Evolutionary conservation across 2,888 invertebrate genomes (phyloP).

Genomic region (Rhabditoides inermis): DNA sequence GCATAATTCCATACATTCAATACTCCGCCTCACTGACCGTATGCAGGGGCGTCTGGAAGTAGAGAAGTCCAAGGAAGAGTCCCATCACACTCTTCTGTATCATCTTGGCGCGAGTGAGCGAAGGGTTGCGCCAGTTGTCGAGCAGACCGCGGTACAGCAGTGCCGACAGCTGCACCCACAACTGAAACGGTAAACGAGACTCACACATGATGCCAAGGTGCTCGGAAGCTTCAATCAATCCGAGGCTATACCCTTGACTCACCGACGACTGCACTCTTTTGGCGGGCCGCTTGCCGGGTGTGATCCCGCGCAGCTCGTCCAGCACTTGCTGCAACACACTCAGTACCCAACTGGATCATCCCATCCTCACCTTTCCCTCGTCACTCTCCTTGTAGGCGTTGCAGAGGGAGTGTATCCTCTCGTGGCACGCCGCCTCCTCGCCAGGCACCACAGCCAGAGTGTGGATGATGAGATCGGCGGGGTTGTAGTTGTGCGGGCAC

Average conservation of each 20-base stretch:
- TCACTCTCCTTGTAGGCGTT: slow-evolving; percentile 46
- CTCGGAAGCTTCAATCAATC: too few species aligned
- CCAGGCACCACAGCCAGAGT: slow-evolving; percentile 77
- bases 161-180: slow-evolving; percentile 8
- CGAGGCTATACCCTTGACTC: too few species aligned
- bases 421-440: slow-evolving; percentile 61
- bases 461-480: slow-evolving; percentile 86
- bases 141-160: slow-evolving; percentile 32
- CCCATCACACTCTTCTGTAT: slow-evolving; percentile 50
- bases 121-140: slow-evolving; percentile 47
- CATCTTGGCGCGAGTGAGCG: slow-evolving; percentile 43
- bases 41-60: slow-evolving; percentile 60
- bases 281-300: too few species aligned
- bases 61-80: slow-evolving; percentile 74
- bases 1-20: neutral
- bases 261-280: too few species aligned
- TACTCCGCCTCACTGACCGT: slow-evolving; percentile 60
- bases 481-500: slow-evolving; percentile 77
- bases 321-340: too few species aligned
- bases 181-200: neutral
- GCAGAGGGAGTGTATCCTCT: slow-evolving; percentile 45
- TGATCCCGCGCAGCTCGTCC: too few species aligned
- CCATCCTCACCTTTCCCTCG: slow-evolving; percentile 21
- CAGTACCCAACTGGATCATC: too few species aligned
- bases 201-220: too few species aligned